Base-by-base conservation (phyloP, 2,113 vertebrate species). In the Reinhardtius hippoglossoides region DNA sequence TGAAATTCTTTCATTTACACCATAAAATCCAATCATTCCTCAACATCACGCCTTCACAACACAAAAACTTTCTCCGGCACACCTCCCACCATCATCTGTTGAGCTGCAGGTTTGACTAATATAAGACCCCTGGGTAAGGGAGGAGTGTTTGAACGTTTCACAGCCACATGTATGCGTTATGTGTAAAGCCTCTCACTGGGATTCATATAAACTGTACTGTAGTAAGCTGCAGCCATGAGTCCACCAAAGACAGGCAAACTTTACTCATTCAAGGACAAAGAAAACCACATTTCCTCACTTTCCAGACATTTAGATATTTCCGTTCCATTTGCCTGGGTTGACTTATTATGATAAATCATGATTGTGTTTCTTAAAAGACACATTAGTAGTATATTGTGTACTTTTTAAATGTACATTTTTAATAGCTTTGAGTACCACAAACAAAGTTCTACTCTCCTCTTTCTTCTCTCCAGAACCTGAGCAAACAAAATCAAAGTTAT, bases 31-130 rank as follows among this genome's bases (percentile, higher is more conserved):
- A 35, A 59, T 6, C 71, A 23, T 65, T 83, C 62, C 59, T 61
- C 26, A 63, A 62, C 15, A 62, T 63, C 31, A 60, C 44, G 55
- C 46, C 40, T 69, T 66, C n/a, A 81, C 46, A 61, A 48, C 23
- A 80, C 46, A 61, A 35, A 74, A 73, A 55, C 55, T 85, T 73
- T 79, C 16, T 63, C 48, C 80, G 77, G 40, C 23, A 54, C 37
- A 55, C 3, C 52, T 79, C 71, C 63, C 65, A 48, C 58, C 58
- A 71, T 87, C 78, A 81, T 77, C 81, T 84, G 60, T 69, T 85
- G 74, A 85, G 81, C 74, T 79, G 80, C 72, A 78, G 72, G 50
- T 82, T 77, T 75, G 46, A 58, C 13, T 61, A 44, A 65, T 23
- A 31, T 64, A 56, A 66, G 64, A 69, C 46, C 69, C 31, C 27